These are phyloP conservation scores for Scrobipalpa atriplicella DNA, from an alignment of 2,888 invertebrate species.

Conservation along the genomic window DNA sequence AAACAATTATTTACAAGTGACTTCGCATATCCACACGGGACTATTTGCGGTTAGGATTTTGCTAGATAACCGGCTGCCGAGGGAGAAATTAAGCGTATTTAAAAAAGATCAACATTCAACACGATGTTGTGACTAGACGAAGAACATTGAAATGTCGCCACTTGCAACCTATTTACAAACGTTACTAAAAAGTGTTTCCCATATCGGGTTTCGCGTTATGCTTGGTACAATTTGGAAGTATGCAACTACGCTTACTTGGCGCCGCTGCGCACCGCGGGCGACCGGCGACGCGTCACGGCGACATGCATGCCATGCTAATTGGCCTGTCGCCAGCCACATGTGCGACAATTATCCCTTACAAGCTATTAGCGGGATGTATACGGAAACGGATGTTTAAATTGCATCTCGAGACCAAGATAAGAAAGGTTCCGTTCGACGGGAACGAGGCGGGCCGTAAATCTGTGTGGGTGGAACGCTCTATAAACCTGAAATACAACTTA, in stretches of 20 bases:
- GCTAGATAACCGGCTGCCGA: slow-evolving; percentile 57
- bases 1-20: slow-evolving; percentile 75
- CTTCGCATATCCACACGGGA: slow-evolving; percentile 62
- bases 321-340: slow-evolving; percentile 81
- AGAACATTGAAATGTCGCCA: not conserved
- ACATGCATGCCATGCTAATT: slow-evolving; percentile 72
- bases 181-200: slow-evolving; percentile 33
- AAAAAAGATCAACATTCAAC: slow-evolving; percentile 9
- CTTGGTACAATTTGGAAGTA: slow-evolving; percentile 30
- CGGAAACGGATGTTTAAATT: slow-evolving; percentile 83
- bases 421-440: slow-evolving; percentile 56
- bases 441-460: slow-evolving; percentile 8
- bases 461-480: slow-evolving; percentile 7
- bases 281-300: slow-evolving; percentile 50
- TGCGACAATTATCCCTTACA: slow-evolving; percentile 80
- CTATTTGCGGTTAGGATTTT: slow-evolving; percentile 73
- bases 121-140: slow-evolving; percentile 22
- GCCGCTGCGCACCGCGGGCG: slow-evolving; percentile 46
- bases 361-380: slow-evolving; percentile 76
- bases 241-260: slow-evolving; percentile 39
- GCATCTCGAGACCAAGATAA: slow-evolving; percentile 73
- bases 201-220: slow-evolving; percentile 57
- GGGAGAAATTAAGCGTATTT: not conserved
- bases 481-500: slow-evolving; percentile 8
- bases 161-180: not conserved